A percentile compares a stretch with the other conserved stretches of the same genome.
phyloP scores from a whole-genome alignment of 2,113 vertebrate genomes.

The Trogon surrucura region DNA sequence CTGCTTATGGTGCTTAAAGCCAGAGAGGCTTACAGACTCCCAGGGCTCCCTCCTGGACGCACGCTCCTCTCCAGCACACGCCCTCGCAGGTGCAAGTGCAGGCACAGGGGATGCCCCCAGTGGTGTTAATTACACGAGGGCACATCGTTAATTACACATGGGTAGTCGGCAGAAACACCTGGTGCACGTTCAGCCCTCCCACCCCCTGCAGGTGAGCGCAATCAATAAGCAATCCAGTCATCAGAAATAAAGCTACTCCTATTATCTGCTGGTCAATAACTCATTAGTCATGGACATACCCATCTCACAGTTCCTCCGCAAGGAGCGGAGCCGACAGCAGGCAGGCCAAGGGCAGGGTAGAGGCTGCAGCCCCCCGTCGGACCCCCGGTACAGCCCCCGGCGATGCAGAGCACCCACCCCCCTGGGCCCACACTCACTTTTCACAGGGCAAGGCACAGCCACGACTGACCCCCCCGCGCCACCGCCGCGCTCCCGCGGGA shows the following conservation, averaged over 20 bases:
- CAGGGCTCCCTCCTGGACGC: not conserved
- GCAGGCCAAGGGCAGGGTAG: not conserved
- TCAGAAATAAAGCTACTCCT: conserved; percentile 49
- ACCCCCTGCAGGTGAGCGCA: accelerated
- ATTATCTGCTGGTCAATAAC: conserved; percentile 51
- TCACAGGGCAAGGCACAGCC: not conserved
- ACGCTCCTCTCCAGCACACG: not conserved
- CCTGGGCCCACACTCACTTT: accelerated
- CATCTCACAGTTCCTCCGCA: not conserved
- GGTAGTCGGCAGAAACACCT: not conserved
- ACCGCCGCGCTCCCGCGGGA: not conserved
- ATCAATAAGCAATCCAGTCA: conserved; percentile 49
- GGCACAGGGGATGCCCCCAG: not conserved
- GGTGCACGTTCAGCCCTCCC: not conserved
- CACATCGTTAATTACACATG: no score
- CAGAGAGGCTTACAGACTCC: not conserved
- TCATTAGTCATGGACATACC: not conserved
- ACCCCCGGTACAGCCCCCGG: not conserved
- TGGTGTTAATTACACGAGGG: not conserved
- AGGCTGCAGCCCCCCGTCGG: not conserved
- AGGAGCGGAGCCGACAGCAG: not conserved
- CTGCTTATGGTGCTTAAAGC: not conserved
- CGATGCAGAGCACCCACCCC: accelerated
- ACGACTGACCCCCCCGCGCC: accelerated
- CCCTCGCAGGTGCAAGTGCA: accelerated